phyloP scores from a whole-genome alignment of 2,797 vertebrate genomes.

The Melanotaenia nigrans region DNA sequence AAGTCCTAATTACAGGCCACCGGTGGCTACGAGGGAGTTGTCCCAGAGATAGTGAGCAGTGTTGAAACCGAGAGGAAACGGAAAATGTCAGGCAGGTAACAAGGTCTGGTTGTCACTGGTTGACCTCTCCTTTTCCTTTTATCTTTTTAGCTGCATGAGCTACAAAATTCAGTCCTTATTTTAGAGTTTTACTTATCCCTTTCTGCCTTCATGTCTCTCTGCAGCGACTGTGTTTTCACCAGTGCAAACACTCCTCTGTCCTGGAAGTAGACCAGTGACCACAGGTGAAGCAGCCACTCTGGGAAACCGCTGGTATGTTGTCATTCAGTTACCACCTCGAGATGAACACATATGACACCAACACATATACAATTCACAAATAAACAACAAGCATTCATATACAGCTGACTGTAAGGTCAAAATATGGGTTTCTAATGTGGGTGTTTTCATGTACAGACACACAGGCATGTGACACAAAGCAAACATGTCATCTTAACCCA shows the following conservation, averaged over 20 bases:
- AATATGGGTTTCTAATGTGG: slow-evolving; percentile 8
- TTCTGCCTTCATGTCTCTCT: not conserved
- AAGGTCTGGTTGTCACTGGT: not conserved
- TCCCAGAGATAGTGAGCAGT: slow-evolving; percentile 50
- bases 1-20: slow-evolving; percentile 65
- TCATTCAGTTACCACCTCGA: slow-evolving; percentile 19
- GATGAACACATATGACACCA: slow-evolving; percentile 51
- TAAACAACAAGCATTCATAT: slow-evolving; percentile 6
- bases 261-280: slow-evolving; percentile 34
- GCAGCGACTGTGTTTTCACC: slow-evolving; percentile 7
- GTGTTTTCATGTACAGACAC: slow-evolving; percentile 8
- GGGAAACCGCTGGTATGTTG: slow-evolving; percentile 46
- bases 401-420: slow-evolving; percentile 26
- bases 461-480: slow-evolving; percentile 35
- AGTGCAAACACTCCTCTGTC: not conserved
- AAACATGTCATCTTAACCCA: slow-evolving; percentile 43
- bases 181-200: not conserved
- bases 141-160: slow-evolving; percentile 12
- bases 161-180: not conserved
- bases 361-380: not conserved
- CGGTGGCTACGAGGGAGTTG: slow-evolving; percentile 57
- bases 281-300: slow-evolving; percentile 27
- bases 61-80: slow-evolving; percentile 52
- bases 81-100: slow-evolving; percentile 47
- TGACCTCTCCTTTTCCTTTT: not conserved